Conservation (phyloP, 2,113 vertebrate genomes). For the Arizona elegans region DNA sequence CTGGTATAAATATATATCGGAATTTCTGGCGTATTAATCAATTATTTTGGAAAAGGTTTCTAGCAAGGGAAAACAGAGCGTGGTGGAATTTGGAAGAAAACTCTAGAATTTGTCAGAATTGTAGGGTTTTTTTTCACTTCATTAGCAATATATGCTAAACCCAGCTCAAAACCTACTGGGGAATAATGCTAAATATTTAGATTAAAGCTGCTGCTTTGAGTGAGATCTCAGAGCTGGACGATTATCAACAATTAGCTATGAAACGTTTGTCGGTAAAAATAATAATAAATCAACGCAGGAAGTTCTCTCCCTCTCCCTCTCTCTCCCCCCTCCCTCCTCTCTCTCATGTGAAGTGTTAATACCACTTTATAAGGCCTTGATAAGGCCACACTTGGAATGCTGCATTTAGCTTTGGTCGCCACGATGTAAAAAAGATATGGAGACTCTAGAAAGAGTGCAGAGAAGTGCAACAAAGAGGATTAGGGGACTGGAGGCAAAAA, state of each 20-base stretch:
- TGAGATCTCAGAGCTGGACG: constrained; percentile 17
- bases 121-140: background rate
- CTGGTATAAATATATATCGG: background rate
- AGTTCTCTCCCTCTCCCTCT: background rate
- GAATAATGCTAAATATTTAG: constrained; percentile 2
- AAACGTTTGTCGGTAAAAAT: background rate
- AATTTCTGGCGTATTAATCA: background rate
- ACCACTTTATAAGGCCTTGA: too few relatives aligned
- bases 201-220: background rate
- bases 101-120: background rate
- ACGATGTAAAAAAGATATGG: too few relatives aligned
- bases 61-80: background rate
- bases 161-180: constrained; percentile 8
- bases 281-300: background rate
- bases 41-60: background rate
- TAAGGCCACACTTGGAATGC: too few relatives aligned
- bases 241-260: constrained; percentile 25
- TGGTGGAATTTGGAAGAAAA: too few relatives aligned
- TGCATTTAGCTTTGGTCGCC: too few relatives aligned
- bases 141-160: background rate
- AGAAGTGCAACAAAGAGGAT: too few relatives aligned
- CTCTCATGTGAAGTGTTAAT: too few relatives aligned
- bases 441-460: too few relatives aligned
- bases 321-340: too few relatives aligned
- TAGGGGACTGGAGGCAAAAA: too few relatives aligned